Evolutionary conservation across 2,888 invertebrate species (phyloP).

Genomic region (Hydraecia micacea): DNA sequence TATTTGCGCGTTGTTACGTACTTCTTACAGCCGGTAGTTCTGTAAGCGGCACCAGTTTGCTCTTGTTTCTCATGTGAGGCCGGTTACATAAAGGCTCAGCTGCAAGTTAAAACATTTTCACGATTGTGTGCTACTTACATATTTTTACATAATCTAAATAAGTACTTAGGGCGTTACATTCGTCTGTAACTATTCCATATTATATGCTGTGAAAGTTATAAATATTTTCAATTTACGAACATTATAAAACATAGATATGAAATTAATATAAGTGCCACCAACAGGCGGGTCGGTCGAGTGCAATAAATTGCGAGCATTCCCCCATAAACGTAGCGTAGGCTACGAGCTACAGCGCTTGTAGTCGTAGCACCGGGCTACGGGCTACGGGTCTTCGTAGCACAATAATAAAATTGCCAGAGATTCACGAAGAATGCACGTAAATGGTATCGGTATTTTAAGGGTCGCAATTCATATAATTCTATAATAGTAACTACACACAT

Average conservation of each 20-base stretch:
- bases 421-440: constrained; percentile 31
- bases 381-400: constrained; percentile 59
- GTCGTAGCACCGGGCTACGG: constrained; percentile 62
- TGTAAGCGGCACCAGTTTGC: constrained; percentile 17
- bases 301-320: constrained; percentile 52
- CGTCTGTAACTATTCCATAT: not conserved
- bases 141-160: constrained; percentile 8
- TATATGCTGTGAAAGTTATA: not conserved
- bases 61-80: constrained; percentile 34
- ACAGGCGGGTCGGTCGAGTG: constrained; percentile 15
- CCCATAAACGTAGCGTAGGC: constrained; percentile 45
- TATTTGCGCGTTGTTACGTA: constrained; percentile 41
- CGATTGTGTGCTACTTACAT: constrained; percentile 1
- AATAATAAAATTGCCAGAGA: constrained; percentile 48
- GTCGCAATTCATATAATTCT: constrained; percentile 8
- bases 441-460: constrained; percentile 4
- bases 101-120: constrained; percentile 37
- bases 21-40: constrained; percentile 10
- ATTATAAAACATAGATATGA: not conserved
- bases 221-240: constrained; percentile 10
- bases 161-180: not conserved
- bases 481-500: too few species aligned
- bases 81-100: constrained; percentile 56
- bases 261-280: not conserved
- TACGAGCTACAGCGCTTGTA: constrained; percentile 52